Evolutionary conservation across 2,888 invertebrate species (phyloP), one percentile per base, ranked within the genome.

Genomic region (Acrobasis consociella): DNA sequence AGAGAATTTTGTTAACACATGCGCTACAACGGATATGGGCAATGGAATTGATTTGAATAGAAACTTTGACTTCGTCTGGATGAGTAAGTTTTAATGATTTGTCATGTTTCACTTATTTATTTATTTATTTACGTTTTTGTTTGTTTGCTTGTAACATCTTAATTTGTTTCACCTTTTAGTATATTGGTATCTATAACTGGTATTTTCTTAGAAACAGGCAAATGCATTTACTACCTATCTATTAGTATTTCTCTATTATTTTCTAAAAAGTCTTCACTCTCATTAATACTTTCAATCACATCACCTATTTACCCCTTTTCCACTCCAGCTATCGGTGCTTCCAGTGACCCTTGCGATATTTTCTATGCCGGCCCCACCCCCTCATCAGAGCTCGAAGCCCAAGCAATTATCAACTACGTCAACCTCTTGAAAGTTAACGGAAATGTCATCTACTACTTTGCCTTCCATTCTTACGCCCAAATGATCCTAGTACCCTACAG

Each of bases 391-490:
- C 80, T 81, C 0, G 94, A 94, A 76, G 85, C 93, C 0, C 78
- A 78, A 61, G 85, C 89, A 0, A 76, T 93, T 38, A 70, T 80
- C 1, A 74, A 74, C 38, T 87, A 87, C 74, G 84, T 93, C 1
- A 62, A 72, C 0, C 72, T 65, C 2, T 63, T 87, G 31, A 79
- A 79, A 46, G 63, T 60, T 0, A 66, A 71, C 15, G 76, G 81
- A 17, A 80, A 83, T 53, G 50, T 89, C 46, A 72, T 89, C 16
- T 87, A 92, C 63, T 94, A 94, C 72, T 78, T 94, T 17, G 89
- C 93, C 0, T 87, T 94, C 73, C 94, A 94, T 76, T 93, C 94
- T 1, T 94, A 90, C 72, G 92, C 93, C 0, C 94, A 94, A 71
- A 84, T 87, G 82, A 81, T 93, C 42, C 70, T 93, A 58, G 77